These are phyloP conservation scores for Phyllostomus discolor DNA, from an alignment of 2,113 vertebrate genomes.

Conservation along the genomic window DNA sequence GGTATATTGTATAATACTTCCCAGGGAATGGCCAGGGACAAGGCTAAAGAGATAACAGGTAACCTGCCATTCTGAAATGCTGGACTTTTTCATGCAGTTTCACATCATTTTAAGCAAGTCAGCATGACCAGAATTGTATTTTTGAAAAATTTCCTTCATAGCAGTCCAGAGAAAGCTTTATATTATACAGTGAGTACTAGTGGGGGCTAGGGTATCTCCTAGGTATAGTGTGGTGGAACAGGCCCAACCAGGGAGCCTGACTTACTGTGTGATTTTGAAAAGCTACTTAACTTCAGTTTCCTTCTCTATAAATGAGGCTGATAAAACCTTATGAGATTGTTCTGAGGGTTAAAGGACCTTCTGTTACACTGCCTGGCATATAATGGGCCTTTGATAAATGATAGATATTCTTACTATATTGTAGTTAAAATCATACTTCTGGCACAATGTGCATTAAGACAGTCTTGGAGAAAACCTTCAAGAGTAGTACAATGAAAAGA, in stretches of 20 bases:
- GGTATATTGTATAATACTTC: background rate
- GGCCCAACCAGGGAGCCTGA: background rate
- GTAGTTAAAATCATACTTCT: background rate
- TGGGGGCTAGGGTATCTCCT: background rate
- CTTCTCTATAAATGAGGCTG: background rate
- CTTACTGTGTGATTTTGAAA: background rate
- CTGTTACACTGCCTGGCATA: background rate
- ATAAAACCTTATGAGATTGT: background rate
- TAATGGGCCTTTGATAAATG: conserved; percentile 1
- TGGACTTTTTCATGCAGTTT: background rate
- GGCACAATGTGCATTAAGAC: background rate
- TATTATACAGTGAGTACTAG: background rate
- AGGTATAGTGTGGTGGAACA: background rate
- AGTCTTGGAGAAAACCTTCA: background rate
- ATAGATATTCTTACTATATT: background rate
- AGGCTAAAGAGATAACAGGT: background rate
- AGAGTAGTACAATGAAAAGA: background rate
- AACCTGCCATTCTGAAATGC: background rate
- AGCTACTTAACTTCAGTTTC: conserved; percentile 1
- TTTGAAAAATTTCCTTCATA: background rate
- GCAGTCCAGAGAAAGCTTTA: background rate
- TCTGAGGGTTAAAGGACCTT: background rate
- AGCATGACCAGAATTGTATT: background rate
- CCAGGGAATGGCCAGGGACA: background rate
- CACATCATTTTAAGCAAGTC: conserved; percentile 11